A percentile compares a stretch with the other conserved stretches of the same genome.
phyloP scores from a whole-genome alignment of 1,140 invertebrate species.

The Drosophila setifemur region DNA sequence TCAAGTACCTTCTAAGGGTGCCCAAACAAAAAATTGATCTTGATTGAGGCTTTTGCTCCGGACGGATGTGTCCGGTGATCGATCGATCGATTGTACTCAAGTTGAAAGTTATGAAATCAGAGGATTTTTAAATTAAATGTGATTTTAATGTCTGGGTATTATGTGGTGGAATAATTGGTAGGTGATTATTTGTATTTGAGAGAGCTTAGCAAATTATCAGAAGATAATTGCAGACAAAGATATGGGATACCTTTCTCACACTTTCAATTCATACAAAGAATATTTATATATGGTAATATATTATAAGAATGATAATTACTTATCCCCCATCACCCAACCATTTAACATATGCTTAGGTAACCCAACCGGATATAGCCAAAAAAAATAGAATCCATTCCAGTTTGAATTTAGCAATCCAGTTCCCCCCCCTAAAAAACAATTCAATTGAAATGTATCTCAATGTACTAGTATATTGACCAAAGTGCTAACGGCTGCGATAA shows the following conservation, averaged over 20 bases:
- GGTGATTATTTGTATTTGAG: too few relatives aligned
- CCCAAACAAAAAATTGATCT: neutral
- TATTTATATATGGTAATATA: too few relatives aligned
- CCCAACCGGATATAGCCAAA: constrained; percentile 10
- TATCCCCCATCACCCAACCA: too few relatives aligned
- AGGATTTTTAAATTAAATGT: neutral
- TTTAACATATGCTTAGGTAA: too few relatives aligned
- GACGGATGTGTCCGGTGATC: constrained; percentile 29
- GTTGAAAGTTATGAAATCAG: neutral
- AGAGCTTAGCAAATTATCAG: too few relatives aligned
- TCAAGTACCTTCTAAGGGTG: constrained; percentile 25
- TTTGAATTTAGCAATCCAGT: neutral
- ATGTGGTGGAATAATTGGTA: too few relatives aligned
- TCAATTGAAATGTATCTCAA: constrained; percentile 49
- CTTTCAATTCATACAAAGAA: too few relatives aligned
- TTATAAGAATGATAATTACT: too few relatives aligned
- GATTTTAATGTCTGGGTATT: neutral
- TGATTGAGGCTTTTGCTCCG: constrained; percentile 2
- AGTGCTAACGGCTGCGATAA: constrained; percentile 50
- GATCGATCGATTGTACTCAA: constrained; percentile 10
- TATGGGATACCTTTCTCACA: too few relatives aligned
- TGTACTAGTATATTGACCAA: constrained; percentile 41
- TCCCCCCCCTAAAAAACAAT: constrained; percentile 30
- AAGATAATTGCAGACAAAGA: too few relatives aligned
- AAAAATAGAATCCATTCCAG: neutral